Conservation (phyloP, 2,888 invertebrate species). For the Polyploca ridens region DNA sequence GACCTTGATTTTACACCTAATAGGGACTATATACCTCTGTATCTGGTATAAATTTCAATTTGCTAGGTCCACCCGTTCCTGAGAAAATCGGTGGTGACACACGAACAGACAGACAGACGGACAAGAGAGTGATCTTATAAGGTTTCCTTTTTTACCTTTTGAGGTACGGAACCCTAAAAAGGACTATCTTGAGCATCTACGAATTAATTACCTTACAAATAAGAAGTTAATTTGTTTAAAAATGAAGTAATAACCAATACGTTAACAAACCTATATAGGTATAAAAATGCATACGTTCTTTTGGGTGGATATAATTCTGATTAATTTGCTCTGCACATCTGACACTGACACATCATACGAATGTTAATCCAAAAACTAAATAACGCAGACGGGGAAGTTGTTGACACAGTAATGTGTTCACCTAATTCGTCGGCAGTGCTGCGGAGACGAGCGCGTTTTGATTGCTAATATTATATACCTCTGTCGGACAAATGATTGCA, state of each 20-base stretch:
- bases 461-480: slow-evolving; percentile 26
- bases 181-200: too few species aligned
- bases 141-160: too few species aligned
- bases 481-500: slow-evolving; percentile 13
- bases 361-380: slow-evolving; percentile 26
- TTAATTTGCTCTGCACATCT: slow-evolving; percentile 20
- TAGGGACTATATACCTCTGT: too few species aligned
- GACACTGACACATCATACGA: slow-evolving; percentile 18
- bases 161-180: too few species aligned
- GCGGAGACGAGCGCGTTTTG: slow-evolving; percentile 25
- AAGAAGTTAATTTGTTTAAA: too few species aligned
- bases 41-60: too few species aligned
- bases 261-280: background rate
- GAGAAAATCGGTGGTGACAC: too few species aligned
- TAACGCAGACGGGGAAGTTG: slow-evolving; percentile 20
- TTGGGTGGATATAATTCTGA: background rate
- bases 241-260: background rate
- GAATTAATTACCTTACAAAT: too few species aligned
- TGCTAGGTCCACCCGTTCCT: too few species aligned
- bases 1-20: too few species aligned
- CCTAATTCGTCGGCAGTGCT: slow-evolving; percentile 30
- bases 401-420: slow-evolving; percentile 22
- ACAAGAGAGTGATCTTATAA: too few species aligned
- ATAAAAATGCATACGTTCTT: background rate
- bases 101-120: too few species aligned